Evolutionary conservation across 2,113 vertebrate species (phyloP).

Genomic region (Neofelis nebulosa): DNA sequence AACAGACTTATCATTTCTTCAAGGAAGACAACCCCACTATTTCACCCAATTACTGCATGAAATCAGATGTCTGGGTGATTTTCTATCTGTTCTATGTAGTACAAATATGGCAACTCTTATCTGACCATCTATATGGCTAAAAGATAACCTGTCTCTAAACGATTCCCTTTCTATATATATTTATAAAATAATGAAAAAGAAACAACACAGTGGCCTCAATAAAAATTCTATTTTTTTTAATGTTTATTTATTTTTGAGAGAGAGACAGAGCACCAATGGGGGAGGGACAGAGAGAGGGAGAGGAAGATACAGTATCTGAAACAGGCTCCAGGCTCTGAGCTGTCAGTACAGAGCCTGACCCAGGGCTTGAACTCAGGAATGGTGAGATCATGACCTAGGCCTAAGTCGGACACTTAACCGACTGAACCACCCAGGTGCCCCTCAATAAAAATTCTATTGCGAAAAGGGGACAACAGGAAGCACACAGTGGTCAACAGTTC

Average conservation of each 20-base stretch:
- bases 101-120: neutral
- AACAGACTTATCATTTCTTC: neutral
- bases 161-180: neutral
- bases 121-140: neutral
- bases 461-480: neutral
- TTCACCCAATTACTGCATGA: neutral
- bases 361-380: too few relatives aligned
- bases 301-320: too few relatives aligned
- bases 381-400: too few relatives aligned
- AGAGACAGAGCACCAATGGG: too few relatives aligned
- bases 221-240: neutral
- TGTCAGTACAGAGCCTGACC: too few relatives aligned
- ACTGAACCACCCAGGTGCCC: too few relatives aligned
- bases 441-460: neutral
- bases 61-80: neutral
- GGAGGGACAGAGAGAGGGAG: too few relatives aligned
- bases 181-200: neutral
- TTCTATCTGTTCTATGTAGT: neutral
- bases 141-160: neutral
- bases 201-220: neutral
- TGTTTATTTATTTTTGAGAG: too few relatives aligned
- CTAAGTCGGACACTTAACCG: too few relatives aligned
- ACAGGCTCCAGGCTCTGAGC: too few relatives aligned
- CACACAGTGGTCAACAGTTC: neutral
- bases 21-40: neutral